Conservation (phyloP, 2,888 invertebrate genomes). For the Tineola bisselliella region DNA sequence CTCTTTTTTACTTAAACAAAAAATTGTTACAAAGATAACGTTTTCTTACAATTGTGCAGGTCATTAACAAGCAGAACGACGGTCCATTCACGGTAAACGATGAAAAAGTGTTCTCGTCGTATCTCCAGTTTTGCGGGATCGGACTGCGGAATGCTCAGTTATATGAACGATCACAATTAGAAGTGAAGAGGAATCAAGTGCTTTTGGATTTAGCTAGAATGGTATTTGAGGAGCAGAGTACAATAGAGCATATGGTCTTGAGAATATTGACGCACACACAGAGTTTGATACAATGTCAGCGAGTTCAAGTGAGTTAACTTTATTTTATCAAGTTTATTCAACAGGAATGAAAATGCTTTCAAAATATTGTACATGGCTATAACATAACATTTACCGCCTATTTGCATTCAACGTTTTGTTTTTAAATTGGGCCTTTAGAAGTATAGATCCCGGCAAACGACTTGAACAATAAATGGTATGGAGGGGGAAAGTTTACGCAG, state of each 20-base stretch:
- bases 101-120: constrained; percentile 90
- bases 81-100: constrained; percentile 86
- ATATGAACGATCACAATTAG: constrained; percentile 93
- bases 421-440: too few relatives aligned
- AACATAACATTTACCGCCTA: too few relatives aligned
- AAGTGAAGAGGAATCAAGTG: constrained; percentile 95
- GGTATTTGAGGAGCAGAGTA: constrained; percentile 97
- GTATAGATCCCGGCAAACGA: too few relatives aligned
- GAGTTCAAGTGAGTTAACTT: constrained; percentile 81
- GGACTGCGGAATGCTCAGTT: constrained; percentile 95
- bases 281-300: constrained; percentile 92
- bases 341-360: too few relatives aligned
- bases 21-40: not conserved
- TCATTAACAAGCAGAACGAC: constrained; percentile 90
- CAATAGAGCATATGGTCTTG: constrained; percentile 93
- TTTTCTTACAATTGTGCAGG: constrained; percentile 51
- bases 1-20: not conserved
- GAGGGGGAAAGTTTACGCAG: too few relatives aligned
- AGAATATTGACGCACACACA: constrained; percentile 94
- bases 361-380: too few relatives aligned
- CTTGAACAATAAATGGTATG: too few relatives aligned
- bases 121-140: constrained; percentile 96
- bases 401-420: too few relatives aligned
- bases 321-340: too few relatives aligned
- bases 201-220: constrained; percentile 93